Base-by-base conservation (phyloP, 2,888 invertebrate species). In the Eupithecia pulchellata region DNA sequence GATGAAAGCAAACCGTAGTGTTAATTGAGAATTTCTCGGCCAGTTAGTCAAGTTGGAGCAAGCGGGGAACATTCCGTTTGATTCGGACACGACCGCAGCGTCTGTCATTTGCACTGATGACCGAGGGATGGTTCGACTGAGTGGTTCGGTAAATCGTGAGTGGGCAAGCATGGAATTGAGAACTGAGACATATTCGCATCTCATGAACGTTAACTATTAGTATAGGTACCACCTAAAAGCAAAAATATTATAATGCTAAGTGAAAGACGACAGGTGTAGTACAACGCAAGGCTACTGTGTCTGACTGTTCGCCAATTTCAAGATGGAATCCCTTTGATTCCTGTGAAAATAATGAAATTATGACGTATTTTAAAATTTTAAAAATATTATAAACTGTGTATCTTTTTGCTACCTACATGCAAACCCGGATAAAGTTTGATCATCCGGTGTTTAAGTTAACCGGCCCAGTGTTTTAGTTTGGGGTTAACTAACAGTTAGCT, bases 1-100 rank as follows among this genome's bases (percentile, higher is more conserved):
- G 72, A 69, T 68, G 39, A 29, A 68, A 72, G 61, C 61, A 57
- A 57, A n/a, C 25, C 29, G 27, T 47, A 64, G 70, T 76, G 76
- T 76, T 64, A 75, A 76, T 72, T 70, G 68, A 62, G 65, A 62
- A 68, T 74, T 71, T 72, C 57, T 64, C 71, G 72, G 57, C 42
- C 61, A 63, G 72, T 72, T 70, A 68, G 70, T 70, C 66, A 64
- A 69, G 71, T 61, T 52, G 34, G 66, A 34, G 55, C 47, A 64
- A 62, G 57, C 52, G 69, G 34, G 29, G 69, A 34, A 65, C 58
- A 69, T 74, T 72, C 71, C 72, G 66, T 73, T 68, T 74, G 71
- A 77, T 74, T 75, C 68, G 73, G 64, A 66, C 72, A 64, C 66
- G 34, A 75, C 67, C 64, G 64, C 75, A 68, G 61, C 55, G 67